phyloP scores from a whole-genome alignment of 2,888 invertebrate genomes.

The Emmelina monodactyla region DNA sequence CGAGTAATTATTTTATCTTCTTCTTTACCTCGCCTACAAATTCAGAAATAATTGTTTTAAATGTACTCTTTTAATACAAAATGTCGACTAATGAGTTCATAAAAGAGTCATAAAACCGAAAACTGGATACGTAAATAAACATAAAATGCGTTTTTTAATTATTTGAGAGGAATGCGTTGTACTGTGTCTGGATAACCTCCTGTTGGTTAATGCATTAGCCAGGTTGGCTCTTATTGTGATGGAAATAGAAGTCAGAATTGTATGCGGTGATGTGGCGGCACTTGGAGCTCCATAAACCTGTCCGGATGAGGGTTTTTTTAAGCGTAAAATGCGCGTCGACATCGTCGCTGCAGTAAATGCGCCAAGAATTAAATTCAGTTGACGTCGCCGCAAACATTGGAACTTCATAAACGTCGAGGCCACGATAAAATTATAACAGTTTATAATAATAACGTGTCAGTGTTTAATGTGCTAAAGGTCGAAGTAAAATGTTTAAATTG shows the following conservation, averaged over 20 bases:
- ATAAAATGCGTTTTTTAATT: slow-evolving; percentile 25
- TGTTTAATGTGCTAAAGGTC: not conserved
- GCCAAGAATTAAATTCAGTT: not conserved
- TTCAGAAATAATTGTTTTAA: slow-evolving; percentile 1
- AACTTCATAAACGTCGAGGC: slow-evolving; percentile 20
- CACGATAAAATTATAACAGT: slow-evolving; percentile 29
- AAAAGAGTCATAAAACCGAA: slow-evolving; percentile 23
- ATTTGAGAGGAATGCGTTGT: slow-evolving; percentile 18
- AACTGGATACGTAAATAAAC: slow-evolving; percentile 17
- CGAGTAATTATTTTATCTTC: not conserved
- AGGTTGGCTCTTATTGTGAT: not conserved
- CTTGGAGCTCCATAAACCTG: not conserved
- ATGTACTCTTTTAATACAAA: slow-evolving; percentile 1
- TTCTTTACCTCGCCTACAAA: not conserved
- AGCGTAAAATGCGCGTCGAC: slow-evolving; percentile 1
- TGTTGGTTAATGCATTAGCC: slow-evolving; percentile 24
- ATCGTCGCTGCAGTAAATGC: not conserved
- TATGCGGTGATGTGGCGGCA: not conserved
- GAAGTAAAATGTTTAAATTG: no score
- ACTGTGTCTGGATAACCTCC: slow-evolving; percentile 17
- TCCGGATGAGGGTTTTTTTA: slow-evolving; percentile 1
- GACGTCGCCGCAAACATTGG: slow-evolving; percentile 4
- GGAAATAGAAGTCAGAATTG: not conserved
- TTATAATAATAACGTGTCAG: not conserved
- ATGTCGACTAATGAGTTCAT: slow-evolving; percentile 19